phyloP scores from a whole-genome alignment of 64 coral and sea anemone genomes.

The Orbicella faveolata region DNA sequence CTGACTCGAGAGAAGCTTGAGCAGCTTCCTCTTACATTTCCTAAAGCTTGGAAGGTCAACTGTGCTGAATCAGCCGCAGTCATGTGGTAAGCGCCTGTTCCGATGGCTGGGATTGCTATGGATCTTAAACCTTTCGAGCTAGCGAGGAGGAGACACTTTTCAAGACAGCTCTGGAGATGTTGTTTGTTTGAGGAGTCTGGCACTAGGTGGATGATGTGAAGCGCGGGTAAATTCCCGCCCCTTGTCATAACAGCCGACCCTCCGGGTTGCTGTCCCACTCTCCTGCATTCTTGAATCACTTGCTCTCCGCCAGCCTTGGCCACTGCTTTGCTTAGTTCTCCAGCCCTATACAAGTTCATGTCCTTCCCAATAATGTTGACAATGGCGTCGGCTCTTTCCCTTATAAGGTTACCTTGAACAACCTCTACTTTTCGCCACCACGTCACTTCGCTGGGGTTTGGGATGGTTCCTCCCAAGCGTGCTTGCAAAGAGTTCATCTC shows the following conservation, averaged over 20 bases:
- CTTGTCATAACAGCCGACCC: conserved; percentile 14
- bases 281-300: conserved; percentile 5
- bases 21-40: not conserved
- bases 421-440: conserved; percentile 6
- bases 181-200: not conserved
- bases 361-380: not conserved
- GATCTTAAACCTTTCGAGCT: not conserved
- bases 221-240: not conserved
- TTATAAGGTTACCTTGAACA: conserved; percentile 46
- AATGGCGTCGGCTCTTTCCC: conserved; percentile 36
- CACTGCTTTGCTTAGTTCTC: not conserved
- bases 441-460: not conserved
- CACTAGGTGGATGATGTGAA: conserved; percentile 7
- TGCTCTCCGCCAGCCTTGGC: not conserved
- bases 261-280: not conserved
- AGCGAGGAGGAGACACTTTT: conserved; percentile 9
- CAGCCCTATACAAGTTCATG: not conserved
- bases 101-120: conserved; percentile 12
- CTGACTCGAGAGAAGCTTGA: not conserved
- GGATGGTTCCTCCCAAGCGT: not conserved
- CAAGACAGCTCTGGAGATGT: not conserved
- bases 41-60: not conserved
- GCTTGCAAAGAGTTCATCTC: not conserved
- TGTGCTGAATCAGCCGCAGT: not conserved
- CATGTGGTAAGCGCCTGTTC: not conserved